Evolutionary conservation across 37 sponge, comb jelly and placozoan genomes (phyloP).

Genomic region (Eunapius fragilis): DNA sequence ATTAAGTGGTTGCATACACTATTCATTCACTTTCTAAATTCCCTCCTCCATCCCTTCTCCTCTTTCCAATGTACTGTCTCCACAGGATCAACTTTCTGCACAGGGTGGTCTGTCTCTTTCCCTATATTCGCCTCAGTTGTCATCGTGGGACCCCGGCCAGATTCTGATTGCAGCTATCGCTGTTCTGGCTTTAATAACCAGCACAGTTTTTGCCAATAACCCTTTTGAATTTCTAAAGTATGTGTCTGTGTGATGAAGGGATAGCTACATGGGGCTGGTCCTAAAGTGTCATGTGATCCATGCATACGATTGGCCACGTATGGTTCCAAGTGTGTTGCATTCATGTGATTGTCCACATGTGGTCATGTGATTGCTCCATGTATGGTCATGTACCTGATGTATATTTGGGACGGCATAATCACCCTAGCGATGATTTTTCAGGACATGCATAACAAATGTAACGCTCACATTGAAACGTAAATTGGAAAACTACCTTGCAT

Average conservation of each 20-base stretch:
- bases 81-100: not conserved
- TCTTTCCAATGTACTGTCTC: not conserved
- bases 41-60: not conserved
- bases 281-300: too few relatives aligned
- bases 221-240: not conserved
- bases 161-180: not conserved
- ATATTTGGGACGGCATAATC: not conserved
- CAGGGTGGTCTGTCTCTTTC: not conserved
- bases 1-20: too few relatives aligned
- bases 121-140: slow-evolving; percentile 77
- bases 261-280: too few relatives aligned
- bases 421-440: too few relatives aligned
- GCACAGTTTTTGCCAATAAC: not conserved
- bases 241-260: not conserved
- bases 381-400: not conserved
- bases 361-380: not conserved
- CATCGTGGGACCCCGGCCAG: slow-evolving; percentile 55
- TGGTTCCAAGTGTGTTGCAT: not conserved
- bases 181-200: not conserved
- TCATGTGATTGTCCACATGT: not conserved
- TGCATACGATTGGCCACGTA: not conserved
- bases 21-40: not conserved
- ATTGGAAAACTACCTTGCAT: too few relatives aligned
- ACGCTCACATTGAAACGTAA: too few relatives aligned
- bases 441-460: too few relatives aligned